These are phyloP conservation scores for Thelaira solivaga DNA, from an alignment of 2,888 invertebrate species.

Conservation along the genomic window DNA sequence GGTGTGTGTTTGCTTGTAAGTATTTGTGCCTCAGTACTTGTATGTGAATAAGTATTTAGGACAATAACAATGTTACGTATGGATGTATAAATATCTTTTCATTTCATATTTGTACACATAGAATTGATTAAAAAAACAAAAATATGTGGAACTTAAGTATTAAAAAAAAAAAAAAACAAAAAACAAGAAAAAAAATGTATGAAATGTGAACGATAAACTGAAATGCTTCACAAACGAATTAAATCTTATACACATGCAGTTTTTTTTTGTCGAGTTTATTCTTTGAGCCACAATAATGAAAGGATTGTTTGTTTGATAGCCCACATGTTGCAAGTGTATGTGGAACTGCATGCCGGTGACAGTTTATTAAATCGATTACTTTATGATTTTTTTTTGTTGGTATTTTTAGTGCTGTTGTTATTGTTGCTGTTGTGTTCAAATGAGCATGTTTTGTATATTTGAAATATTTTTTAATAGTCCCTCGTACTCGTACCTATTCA, in stretches of 20 bases:
- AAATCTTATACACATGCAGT: conserved; percentile 38
- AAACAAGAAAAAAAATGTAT: too few relatives aligned
- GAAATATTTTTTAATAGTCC: not conserved
- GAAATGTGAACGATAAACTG: conserved; percentile 38
- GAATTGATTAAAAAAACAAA: conserved; percentile 35
- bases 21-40: too few relatives aligned
- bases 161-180: too few relatives aligned
- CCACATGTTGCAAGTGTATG: conserved; percentile 24
- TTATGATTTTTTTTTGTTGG: conserved; percentile 67
- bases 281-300: conserved; percentile 25
- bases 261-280: conserved; percentile 3
- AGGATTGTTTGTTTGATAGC: conserved; percentile 41
- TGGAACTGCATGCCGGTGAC: conserved; percentile 71
- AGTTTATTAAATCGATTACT: conserved; percentile 77
- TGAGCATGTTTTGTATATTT: conserved; percentile 67
- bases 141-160: conserved; percentile 1
- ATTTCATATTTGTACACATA: conserved; percentile 33
- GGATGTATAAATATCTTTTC: conserved; percentile 46
- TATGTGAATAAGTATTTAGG: not conserved
- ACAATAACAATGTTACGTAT: conserved; percentile 39
- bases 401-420: not conserved
- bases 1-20: too few relatives aligned
- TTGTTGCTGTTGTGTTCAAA: conserved; percentile 59
- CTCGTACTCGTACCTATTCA: not conserved
- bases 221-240: conserved; percentile 48